Evolutionary conservation across 1,140 invertebrate genomes (phyloP).

Genomic region (Bombyx mandarina): DNA sequence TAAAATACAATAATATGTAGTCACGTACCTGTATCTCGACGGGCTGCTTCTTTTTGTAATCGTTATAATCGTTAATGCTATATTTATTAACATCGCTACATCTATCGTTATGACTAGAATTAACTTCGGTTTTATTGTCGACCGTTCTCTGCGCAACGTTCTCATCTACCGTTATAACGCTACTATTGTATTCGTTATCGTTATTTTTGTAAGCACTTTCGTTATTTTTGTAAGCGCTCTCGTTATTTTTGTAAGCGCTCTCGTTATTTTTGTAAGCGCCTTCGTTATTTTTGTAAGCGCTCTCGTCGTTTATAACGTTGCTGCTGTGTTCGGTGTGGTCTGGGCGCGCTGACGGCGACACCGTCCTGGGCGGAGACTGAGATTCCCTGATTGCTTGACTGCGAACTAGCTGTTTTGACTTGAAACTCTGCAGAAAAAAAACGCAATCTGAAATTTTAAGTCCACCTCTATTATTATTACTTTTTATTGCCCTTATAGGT

Average conservation of each 20-base stretch:
- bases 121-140: conserved; percentile 7
- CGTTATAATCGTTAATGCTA: conserved; percentile 22
- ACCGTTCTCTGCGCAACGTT: conserved; percentile 2
- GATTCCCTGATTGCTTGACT: conserved; percentile 92
- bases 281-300: too few species aligned
- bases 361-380: conserved; percentile 84
- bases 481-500: too few species aligned
- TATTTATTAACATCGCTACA: conserved; percentile 14
- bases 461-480: too few species aligned
- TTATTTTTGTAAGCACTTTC: neutral
- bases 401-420: conserved; percentile 87
- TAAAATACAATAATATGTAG: too few species aligned
- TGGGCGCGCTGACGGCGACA: conserved; percentile 50
- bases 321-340: neutral
- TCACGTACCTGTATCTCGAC: conserved; percentile 63
- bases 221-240: too few species aligned
- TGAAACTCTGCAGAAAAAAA: conserved; percentile 72
- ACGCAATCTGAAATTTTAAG: too few species aligned
- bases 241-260: too few species aligned
- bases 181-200: conserved; percentile 4
- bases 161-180: neutral
- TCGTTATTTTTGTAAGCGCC: too few species aligned
- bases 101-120: conserved; percentile 26
- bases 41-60: conserved; percentile 36
- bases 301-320: neutral